Evolutionary conservation across 2,797 vertebrate genomes (phyloP), one percentile per base, ranked within the genome.

Genomic region (Anguilla pacifica): DNA sequence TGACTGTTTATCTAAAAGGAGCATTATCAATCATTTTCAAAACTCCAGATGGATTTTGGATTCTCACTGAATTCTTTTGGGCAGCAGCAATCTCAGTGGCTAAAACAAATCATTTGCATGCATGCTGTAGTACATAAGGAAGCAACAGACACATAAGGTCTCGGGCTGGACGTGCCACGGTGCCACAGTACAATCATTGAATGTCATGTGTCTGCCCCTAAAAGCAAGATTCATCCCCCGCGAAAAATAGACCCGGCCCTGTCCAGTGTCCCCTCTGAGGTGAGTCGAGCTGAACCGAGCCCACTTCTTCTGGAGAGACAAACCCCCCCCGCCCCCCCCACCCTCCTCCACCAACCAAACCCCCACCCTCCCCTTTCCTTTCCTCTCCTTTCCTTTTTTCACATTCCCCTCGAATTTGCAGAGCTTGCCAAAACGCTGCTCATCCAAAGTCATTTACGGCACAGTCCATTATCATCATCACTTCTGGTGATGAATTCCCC

Each of bases 401-500:
- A 94, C 92, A 95, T 93, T 92, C 90, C 94, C 86, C 53, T 94
- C 89, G 92, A 92, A 93, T 90, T 93, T 87, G 91, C 88, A 79
- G 91, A 82, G 89, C 92, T 93, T 96, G 97, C 96, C 97, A 93
- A 95, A 95, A 91, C 90, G 84, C 93, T 92, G 94, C 90, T 94
- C 94, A 95, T 97, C 97, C 97, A 96, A 96, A 97, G 96, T 97
- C 95, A 94, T 97, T 97, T 97, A 96, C 96, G 94, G 96, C 95
- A 96, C 94, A 97, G 96, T 97, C 96, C 96, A 97, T 97, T 97
- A 97, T 92, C 95, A 94, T 96, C 89, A 94, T 96, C 94, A 96
- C 96, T 96, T 88, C 74, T 94, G 93, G 94, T 97, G 97, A 97
- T 97, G 96, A 97, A 97, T 97, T 97, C 96, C 96, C 95, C 90